These are phyloP conservation scores for Chironomus striatipennis DNA, from an alignment of 1,140 invertebrate genomes.

Conservation along the genomic window DNA sequence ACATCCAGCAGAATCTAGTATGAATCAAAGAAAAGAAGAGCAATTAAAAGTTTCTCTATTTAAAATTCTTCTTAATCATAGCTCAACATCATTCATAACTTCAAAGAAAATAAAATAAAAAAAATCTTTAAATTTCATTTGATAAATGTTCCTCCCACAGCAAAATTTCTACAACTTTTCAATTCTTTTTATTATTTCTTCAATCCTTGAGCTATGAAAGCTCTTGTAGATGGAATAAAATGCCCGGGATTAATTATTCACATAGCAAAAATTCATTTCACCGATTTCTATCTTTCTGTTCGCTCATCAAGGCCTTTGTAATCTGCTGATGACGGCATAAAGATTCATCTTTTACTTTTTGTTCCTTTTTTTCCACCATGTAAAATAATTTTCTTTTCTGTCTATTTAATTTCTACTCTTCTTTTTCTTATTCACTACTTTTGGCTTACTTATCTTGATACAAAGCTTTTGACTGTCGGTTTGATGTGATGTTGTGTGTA, in stretches of 20 bases:
- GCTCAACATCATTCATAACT: neutral
- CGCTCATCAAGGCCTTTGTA: neutral
- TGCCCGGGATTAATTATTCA: slow-evolving; percentile 12
- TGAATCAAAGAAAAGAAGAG: too few species aligned
- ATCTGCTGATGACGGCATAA: slow-evolving; percentile 11
- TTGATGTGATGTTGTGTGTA: neutral
- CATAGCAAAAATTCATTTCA: slow-evolving; percentile 13
- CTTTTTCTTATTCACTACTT: neutral
- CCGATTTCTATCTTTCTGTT: neutral
- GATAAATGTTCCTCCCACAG: too few species aligned
- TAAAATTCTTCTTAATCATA: neutral
- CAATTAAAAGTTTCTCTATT: too few species aligned
- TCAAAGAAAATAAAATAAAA: too few species aligned
- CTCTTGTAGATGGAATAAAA: neutral
- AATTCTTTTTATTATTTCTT: neutral
- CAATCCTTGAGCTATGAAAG: neutral
- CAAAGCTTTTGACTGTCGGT: neutral
- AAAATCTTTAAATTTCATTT: too few species aligned
- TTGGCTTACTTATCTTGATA: neutral
- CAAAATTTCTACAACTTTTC: too few species aligned
- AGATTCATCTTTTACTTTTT: slow-evolving; percentile 3
- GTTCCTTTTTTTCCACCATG: neutral
- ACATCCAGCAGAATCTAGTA: too few species aligned
- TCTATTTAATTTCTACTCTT: neutral
- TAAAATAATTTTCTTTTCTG: too few species aligned